These are phyloP conservation scores for Ceratina australensis DNA, from an alignment of 1,140 invertebrate species.

Conservation along the genomic window DNA sequence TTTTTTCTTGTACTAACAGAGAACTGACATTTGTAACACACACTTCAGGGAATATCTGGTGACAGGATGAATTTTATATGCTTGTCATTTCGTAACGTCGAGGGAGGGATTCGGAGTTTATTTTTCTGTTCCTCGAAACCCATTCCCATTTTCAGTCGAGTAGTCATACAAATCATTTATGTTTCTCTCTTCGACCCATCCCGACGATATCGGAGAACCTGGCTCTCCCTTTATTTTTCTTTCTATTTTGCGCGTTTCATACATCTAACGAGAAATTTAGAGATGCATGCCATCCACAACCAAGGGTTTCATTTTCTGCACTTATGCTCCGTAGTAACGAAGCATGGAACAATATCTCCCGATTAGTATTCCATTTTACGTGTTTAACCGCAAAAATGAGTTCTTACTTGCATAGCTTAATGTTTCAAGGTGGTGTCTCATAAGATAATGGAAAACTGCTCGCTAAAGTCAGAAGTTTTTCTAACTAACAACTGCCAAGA, in stretches of 20 bases:
- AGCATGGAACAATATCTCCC: conserved; percentile 17
- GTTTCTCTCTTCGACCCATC: no score
- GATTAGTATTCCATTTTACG: conserved; percentile 27
- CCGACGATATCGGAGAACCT: no score
- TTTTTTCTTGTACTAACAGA: conserved; percentile 45
- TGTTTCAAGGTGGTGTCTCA: conserved; percentile 67
- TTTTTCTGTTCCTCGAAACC: conserved; percentile 17
- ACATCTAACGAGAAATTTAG: conserved; percentile 1
- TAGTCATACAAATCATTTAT: background rate
- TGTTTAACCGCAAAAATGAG: conserved; percentile 36
- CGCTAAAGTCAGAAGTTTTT: conserved; percentile 56
- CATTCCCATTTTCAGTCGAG: conserved; percentile 13
- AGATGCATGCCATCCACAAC: conserved; percentile 36
- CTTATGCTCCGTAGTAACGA: conserved; percentile 12
- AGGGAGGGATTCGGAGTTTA: conserved; percentile 30
- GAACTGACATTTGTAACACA: conserved; percentile 65
- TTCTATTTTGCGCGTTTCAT: conserved; percentile 3
- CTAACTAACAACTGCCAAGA: conserved; percentile 55
- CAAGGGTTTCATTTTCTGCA: conserved; percentile 39
- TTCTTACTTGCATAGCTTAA: conserved; percentile 62
- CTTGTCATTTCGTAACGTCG: conserved; percentile 12
- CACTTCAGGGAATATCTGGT: conserved; percentile 74
- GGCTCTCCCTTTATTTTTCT: no score
- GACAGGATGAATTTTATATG: conserved; percentile 58
- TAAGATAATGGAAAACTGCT: conserved; percentile 57